Evolutionary conservation across 2,888 invertebrate species (phyloP).

Genomic region (Limnephilus rhombicus): DNA sequence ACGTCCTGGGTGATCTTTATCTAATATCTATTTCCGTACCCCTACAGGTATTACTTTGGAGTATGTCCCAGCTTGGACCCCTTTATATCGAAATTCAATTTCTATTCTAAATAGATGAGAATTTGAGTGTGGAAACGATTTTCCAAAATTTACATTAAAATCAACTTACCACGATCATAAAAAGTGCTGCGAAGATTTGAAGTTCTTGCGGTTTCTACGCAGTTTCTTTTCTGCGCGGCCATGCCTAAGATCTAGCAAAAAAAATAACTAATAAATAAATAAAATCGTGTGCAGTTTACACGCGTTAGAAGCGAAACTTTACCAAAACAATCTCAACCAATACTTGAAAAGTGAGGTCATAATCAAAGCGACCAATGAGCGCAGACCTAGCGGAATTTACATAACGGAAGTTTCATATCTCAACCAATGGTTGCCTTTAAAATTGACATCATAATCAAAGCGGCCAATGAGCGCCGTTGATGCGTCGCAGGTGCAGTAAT

Average conservation of each 20-base stretch:
- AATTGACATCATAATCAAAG: no score
- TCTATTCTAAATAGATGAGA: conserved; percentile 45
- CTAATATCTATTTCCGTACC: background rate
- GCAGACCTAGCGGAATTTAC: no score
- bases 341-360: no score
- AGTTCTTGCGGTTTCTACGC: background rate
- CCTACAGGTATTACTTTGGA: background rate
- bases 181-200: background rate
- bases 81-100: conserved; percentile 45
- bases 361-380: no score
- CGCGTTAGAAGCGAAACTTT: no score
- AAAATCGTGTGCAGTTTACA: no score
- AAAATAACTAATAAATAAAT: no score
- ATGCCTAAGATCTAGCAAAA: background rate
- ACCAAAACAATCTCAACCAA: no score
- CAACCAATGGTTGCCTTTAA: no score
- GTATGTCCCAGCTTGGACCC: conserved; percentile 29
- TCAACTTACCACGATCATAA: background rate
- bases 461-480: no score
- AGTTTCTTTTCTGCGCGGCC: background rate
- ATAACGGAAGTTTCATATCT: no score
- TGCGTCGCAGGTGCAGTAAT: no score
- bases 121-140: conserved; percentile 43
- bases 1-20: background rate
- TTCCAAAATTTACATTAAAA: conserved; percentile 47